Conservation (phyloP, 2,797 vertebrate genomes). For the Sebastes reedi region DNA sequence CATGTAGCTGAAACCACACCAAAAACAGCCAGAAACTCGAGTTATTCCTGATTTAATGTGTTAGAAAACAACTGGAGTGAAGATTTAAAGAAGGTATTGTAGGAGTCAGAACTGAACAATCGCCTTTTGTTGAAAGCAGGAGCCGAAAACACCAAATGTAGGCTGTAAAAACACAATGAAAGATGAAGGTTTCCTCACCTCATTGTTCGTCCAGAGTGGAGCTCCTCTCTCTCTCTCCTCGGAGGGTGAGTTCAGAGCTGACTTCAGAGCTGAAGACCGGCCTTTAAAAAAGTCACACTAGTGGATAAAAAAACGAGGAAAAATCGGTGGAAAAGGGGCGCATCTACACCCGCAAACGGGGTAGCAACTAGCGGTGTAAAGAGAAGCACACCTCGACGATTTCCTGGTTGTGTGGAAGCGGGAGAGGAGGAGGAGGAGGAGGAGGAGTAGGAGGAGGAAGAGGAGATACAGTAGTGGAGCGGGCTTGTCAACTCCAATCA, state of each 20-base stretch:
- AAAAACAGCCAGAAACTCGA: background rate
- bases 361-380: constrained; percentile 67
- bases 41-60: background rate
- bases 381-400: constrained; percentile 82
- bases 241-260: constrained; percentile 56
- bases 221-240: constrained; percentile 76
- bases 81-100: background rate
- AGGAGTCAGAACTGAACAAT: constrained; percentile 2
- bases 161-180: constrained; percentile 70
- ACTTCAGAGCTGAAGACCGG: constrained; percentile 67
- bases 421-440: constrained; percentile 52
- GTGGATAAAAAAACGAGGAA: constrained; percentile 23
- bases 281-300: constrained; percentile 51
- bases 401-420: constrained; percentile 85
- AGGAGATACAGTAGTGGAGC: constrained; percentile 80
- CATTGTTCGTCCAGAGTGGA: constrained; percentile 84
- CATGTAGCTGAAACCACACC: background rate
- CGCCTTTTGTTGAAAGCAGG: constrained; percentile 32
- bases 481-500: constrained; percentile 85
- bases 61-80: background rate
- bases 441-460: constrained; percentile 32
- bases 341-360: constrained; percentile 73
- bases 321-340: constrained; percentile 12
- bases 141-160: constrained; percentile 46
- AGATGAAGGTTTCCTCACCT: constrained; percentile 74